Evolutionary conservation across 1,140 invertebrate species (phyloP).

Genomic region (Microplitis mediator): DNA sequence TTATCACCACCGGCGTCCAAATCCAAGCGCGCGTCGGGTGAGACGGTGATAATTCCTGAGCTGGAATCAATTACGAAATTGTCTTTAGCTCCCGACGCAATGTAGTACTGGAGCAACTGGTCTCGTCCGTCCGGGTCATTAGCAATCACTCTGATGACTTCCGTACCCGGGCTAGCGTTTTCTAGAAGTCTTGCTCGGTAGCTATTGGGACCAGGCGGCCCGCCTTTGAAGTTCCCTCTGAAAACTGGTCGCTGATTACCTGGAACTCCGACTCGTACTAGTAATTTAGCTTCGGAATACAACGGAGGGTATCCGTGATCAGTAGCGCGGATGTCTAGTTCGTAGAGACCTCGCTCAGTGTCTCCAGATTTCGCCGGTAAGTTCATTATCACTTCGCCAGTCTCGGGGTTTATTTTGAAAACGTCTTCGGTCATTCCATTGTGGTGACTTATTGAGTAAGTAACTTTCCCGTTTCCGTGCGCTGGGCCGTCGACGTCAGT

Average conservation of each 20-base stretch:
- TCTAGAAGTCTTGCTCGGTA: constrained; percentile 75
- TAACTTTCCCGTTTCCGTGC: constrained; percentile 72
- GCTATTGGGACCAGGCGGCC: constrained; percentile 65
- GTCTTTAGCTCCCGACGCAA: constrained; percentile 76
- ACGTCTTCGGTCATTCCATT: constrained; percentile 68
- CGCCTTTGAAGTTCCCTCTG: constrained; percentile 70
- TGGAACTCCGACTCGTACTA: constrained; percentile 75
- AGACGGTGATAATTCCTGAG: constrained; percentile 75
- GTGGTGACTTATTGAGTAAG: constrained; percentile 71
- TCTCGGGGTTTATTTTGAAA: constrained; percentile 68
- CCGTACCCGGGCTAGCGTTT: constrained; percentile 71
- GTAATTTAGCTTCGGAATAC: constrained; percentile 69
- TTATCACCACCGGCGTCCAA: constrained; percentile 69
- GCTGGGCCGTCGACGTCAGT: constrained; percentile 72
- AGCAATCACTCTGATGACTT: constrained; percentile 73
- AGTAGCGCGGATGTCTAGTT: constrained; percentile 72
- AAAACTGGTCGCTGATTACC: constrained; percentile 80
- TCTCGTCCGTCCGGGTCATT: constrained; percentile 80
- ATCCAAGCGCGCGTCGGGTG: constrained; percentile 76
- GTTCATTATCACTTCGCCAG: constrained; percentile 72
- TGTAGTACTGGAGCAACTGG: constrained; percentile 72
- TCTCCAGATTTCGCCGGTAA: constrained; percentile 71
- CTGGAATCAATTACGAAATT: constrained; percentile 79
- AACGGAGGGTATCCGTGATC: constrained; percentile 73
- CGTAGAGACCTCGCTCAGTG: constrained; percentile 75